Conservation (phyloP, 2,888 invertebrate species). For the Anagyrus pseudococci region DNA sequence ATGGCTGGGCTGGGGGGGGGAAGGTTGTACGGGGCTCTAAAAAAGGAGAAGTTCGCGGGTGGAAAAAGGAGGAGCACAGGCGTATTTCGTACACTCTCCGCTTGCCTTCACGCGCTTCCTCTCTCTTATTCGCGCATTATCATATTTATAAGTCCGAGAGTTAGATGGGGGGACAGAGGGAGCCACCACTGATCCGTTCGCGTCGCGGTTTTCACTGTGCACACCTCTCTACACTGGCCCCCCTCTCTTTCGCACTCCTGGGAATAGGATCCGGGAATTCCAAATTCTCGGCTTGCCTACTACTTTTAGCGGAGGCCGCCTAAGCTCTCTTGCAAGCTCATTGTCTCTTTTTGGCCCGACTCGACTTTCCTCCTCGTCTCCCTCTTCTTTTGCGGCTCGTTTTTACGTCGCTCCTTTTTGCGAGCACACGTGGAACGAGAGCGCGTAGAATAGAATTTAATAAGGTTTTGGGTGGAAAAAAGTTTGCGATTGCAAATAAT, state of each 20-base stretch:
- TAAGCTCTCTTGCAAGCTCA: conserved; percentile 14
- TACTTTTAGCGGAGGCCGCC: conserved; percentile 45
- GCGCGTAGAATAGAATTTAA: too few relatives aligned
- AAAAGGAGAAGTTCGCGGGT: neutral
- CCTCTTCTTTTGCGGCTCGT: too few relatives aligned
- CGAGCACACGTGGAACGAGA: too few relatives aligned
- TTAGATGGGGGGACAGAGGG: conserved; percentile 11
- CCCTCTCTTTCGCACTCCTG: neutral
- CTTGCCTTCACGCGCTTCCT: conserved; percentile 36
- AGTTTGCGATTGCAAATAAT: too few relatives aligned
- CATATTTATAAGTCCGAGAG: conserved; percentile 59
- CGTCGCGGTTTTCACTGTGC: neutral
- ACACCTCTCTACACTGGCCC: too few relatives aligned
- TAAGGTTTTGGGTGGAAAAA: too few relatives aligned
- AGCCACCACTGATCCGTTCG: neutral
- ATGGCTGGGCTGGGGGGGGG: too few relatives aligned
- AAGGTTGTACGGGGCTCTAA: too few relatives aligned
- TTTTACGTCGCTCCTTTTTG: too few relatives aligned
- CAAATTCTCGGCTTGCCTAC: conserved; percentile 39
- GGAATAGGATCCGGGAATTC: conserved; percentile 14
- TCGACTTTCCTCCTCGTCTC: too few relatives aligned
- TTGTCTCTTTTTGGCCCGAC: neutral
- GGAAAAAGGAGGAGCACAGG: neutral
- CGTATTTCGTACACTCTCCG: conserved; percentile 17
- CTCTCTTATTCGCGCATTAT: conserved; percentile 52